Conservation (phyloP, 1,140 invertebrate genomes). For the Drosophila varians region DNA sequence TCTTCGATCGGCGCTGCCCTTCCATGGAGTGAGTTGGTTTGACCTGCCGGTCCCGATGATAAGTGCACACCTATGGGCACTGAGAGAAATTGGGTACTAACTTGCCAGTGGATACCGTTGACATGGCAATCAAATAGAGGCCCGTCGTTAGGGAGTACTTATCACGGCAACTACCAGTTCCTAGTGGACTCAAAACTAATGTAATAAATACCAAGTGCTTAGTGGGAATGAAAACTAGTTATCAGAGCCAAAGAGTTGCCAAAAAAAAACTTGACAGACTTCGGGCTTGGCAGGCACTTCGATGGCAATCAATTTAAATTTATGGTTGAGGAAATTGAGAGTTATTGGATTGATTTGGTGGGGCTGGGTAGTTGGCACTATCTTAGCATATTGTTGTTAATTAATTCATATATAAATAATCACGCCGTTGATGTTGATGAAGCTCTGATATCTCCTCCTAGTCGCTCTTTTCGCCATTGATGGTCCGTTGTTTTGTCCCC, state of each 20-base stretch:
- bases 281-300: background rate
- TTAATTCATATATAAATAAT: conserved; percentile 24
- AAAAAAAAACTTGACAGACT: conserved; percentile 3
- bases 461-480: background rate
- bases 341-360: conserved; percentile 35
- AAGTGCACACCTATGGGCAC: conserved; percentile 60
- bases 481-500: background rate
- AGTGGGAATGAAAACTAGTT: background rate
- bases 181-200: conserved; percentile 1
- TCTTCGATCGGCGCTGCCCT: conserved; percentile 64
- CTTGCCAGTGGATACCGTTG: background rate
- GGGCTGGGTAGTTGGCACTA: conserved; percentile 21
- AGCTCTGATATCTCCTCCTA: background rate
- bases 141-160: conserved; percentile 29
- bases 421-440: background rate
- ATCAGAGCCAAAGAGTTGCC: background rate
- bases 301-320: conserved; percentile 36
- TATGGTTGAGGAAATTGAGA: conserved; percentile 36
- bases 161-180: conserved; percentile 1
- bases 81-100: conserved; percentile 23
- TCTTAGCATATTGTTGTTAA: conserved; percentile 33
- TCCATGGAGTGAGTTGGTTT: conserved; percentile 29
- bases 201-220: conserved; percentile 8
- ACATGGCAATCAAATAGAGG: conserved; percentile 6
- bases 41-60: conserved; percentile 61